Conservation (phyloP, 53 echinoderm and acorn worm genomes). For the Mesocentrotus franciscanus region DNA sequence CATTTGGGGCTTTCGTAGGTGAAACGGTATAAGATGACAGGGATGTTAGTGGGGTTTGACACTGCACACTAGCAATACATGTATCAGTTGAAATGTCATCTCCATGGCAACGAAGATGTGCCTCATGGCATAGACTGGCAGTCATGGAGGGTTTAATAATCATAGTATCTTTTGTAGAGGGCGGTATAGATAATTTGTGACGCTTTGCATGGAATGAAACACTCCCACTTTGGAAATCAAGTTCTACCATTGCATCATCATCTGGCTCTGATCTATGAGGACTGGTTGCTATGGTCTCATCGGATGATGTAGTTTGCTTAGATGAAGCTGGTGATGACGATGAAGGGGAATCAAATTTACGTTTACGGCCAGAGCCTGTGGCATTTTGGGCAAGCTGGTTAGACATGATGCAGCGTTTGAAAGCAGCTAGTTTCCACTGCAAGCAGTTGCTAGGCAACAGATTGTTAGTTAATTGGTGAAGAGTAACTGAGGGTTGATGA, state of each 20-base stretch:
- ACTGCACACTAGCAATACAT: slow-evolving; percentile 19
- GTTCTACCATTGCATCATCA: slow-evolving; percentile 42
- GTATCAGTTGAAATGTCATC: neutral
- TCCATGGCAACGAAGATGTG: neutral
- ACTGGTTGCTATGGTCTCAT: slow-evolving; percentile 56
- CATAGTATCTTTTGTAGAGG: neutral
- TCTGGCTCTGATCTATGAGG: slow-evolving; percentile 29
- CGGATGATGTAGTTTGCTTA: neutral
- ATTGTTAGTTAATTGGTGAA: slow-evolving; percentile 56
- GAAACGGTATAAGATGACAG: neutral
- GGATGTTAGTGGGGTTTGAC: slow-evolving; percentile 25
- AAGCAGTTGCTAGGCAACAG: slow-evolving; percentile 54
- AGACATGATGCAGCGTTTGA: slow-evolving; percentile 61
- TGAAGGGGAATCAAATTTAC: slow-evolving; percentile 30
- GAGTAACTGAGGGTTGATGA: slow-evolving; percentile 53
- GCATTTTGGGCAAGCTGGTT: slow-evolving; percentile 12
- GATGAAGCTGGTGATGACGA: slow-evolving; percentile 3
- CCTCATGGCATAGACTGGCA: slow-evolving; percentile 4
- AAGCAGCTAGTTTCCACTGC: neutral
- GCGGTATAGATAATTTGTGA: slow-evolving; percentile 24
- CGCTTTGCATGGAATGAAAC: slow-evolving; percentile 60
- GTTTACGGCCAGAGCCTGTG: slow-evolving; percentile 51
- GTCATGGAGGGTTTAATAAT: neutral
- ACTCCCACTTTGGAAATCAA: slow-evolving; percentile 59
- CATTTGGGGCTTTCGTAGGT: neutral